phyloP scores from a whole-genome alignment of 2,113 vertebrate species.

The Tinamus guttatus region DNA sequence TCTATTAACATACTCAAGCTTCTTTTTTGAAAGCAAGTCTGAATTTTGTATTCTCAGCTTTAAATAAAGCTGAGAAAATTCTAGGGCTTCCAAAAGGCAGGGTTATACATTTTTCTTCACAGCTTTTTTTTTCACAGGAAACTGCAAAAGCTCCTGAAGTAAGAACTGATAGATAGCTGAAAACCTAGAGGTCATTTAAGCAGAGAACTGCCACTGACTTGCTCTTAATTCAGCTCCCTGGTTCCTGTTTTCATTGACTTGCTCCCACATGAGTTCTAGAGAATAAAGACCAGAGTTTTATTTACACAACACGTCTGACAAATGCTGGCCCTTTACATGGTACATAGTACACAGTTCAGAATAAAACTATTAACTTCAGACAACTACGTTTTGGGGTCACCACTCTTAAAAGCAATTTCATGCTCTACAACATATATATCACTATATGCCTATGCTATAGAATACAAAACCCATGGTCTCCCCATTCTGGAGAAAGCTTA shows the following conservation, averaged over 20 bases:
- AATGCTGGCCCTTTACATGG: neutral
- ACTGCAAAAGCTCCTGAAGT: neutral
- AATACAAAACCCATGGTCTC: neutral
- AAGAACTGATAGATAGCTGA: neutral
- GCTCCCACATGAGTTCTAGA: neutral
- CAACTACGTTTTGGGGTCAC: neutral
- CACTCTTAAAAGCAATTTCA: neutral
- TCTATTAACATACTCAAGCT: neutral
- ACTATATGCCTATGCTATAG: neutral
- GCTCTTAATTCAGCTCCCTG: neutral
- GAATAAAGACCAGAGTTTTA: neutral
- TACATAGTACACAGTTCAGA: neutral
- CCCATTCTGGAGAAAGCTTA: neutral
- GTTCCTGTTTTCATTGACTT: neutral
- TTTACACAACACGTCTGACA: neutral
- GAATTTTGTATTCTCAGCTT: neutral
- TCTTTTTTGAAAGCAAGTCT: neutral
- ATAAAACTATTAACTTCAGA: neutral
- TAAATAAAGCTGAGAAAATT: neutral
- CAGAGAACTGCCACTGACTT: neutral
- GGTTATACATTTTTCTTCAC: neutral
- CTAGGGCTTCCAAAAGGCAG: neutral
- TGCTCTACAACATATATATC: neutral
- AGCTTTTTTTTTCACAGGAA: neutral
- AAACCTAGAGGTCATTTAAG: conserved; percentile 6